Conservation (phyloP, 2,888 invertebrate species). For the Scaptomyza polygonia region DNA sequence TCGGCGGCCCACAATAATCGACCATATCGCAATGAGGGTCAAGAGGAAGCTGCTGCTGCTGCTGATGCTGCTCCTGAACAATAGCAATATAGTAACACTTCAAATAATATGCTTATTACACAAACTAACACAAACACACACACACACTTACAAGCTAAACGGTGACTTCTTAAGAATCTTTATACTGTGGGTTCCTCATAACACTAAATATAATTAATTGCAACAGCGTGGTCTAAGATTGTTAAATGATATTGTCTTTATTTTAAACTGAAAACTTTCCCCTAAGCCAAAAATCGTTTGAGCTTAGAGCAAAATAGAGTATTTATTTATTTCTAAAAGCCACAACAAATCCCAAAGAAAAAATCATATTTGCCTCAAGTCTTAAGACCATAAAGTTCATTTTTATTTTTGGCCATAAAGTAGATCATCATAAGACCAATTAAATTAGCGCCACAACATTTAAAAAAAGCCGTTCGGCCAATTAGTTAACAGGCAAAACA, state of each 20-base stretch:
- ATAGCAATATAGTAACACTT: background rate
- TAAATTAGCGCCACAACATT: background rate
- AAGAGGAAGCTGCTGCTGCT: slow-evolving; percentile 3
- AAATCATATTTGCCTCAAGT: background rate
- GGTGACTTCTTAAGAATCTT: slow-evolving; percentile 66
- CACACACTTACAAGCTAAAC: slow-evolving; percentile 30
- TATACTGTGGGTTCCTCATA: slow-evolving; percentile 46
- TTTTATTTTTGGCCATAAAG: slow-evolving; percentile 3
- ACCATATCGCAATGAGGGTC: slow-evolving; percentile 22
- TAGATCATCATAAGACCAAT: slow-evolving; percentile 22
- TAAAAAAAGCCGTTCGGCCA: slow-evolving; percentile 15
- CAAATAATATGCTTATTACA: slow-evolving; percentile 28
- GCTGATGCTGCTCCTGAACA: background rate
- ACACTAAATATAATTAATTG: background rate
- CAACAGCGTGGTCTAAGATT: slow-evolving; percentile 1
- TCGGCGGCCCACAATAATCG: slow-evolving; percentile 56
- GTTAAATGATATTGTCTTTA: background rate
- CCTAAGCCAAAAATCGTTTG: background rate
- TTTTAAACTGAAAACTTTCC: background rate
- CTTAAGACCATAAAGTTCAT: background rate
- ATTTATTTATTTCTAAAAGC: no score
- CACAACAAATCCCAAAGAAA: background rate
- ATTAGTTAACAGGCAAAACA: slow-evolving; percentile 38
- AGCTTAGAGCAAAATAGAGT: no score
- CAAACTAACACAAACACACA: background rate